Percentiles rank a stretch among this genome's conserved stretches.
Conservation (phyloP, 1,140 invertebrate genomes). For the Phenacoccus solenopsis region DNA sequence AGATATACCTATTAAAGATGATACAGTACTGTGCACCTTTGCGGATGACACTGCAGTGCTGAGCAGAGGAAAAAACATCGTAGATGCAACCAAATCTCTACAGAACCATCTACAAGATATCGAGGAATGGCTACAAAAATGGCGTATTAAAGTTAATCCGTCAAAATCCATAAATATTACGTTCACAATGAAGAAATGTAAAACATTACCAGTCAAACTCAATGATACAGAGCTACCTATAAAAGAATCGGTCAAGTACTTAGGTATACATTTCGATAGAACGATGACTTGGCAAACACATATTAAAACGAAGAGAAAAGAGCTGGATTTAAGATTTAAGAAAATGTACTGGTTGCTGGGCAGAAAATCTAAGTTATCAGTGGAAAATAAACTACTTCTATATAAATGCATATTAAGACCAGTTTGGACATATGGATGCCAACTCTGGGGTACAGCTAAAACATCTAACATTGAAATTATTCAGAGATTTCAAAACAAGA, state of each 20-base stretch:
- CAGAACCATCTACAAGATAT: conserved; percentile 26
- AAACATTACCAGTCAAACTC: background rate
- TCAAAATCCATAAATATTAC: conserved; percentile 23
- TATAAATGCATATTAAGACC: conserved; percentile 30
- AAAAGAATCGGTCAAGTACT: conserved; percentile 6
- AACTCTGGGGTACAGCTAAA: conserved; percentile 29
- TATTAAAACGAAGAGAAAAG: conserved; percentile 12
- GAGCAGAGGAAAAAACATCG: conserved; percentile 18
- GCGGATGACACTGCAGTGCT: conserved; percentile 30
- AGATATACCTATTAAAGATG: background rate
- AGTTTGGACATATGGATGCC: conserved; percentile 30
- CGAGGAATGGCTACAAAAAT: conserved; percentile 26
- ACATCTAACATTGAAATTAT: conserved; percentile 28
- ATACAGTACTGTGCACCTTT: conserved; percentile 23
- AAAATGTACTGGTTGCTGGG: conserved; percentile 27
- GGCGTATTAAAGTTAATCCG: conserved; percentile 29
- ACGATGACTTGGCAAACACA: conserved; percentile 13
- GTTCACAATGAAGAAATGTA: conserved; percentile 5
- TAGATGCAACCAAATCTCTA: conserved; percentile 24
- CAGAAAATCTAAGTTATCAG: conserved; percentile 21
- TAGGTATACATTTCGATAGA: conserved; percentile 21
- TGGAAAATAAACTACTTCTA: conserved; percentile 29
- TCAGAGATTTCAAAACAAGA: conserved; percentile 22
- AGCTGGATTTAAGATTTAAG: conserved; percentile 18
- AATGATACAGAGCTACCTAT: background rate